Conservation (phyloP, 2,888 invertebrate species). For the Lapara coniferarum region DNA sequence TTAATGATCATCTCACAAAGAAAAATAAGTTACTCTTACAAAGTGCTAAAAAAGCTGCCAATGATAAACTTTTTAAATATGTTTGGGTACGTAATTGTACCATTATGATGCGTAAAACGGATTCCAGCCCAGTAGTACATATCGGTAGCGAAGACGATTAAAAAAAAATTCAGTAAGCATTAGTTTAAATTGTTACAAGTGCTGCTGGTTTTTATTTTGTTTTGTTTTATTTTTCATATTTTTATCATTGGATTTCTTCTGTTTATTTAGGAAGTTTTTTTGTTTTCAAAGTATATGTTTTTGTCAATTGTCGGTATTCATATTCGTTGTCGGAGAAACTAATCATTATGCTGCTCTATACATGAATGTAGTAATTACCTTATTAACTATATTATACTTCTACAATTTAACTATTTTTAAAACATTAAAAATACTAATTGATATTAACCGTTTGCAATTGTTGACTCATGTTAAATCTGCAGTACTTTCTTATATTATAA, state of each 20-base stretch:
- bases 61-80: slow-evolving; percentile 9
- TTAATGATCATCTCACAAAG: slow-evolving; percentile 1
- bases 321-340: too few relatives aligned
- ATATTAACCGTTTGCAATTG: too few relatives aligned
- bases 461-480: too few relatives aligned
- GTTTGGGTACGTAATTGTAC: slow-evolving; percentile 7
- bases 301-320: too few relatives aligned
- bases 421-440: too few relatives aligned
- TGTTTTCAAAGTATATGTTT: too few relatives aligned
- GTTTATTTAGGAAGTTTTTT: too few relatives aligned
- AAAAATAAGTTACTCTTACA: background rate
- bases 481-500: too few relatives aligned
- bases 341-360: too few relatives aligned
- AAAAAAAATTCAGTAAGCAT: slow-evolving; percentile 6
- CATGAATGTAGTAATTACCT: too few relatives aligned
- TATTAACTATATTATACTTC: too few relatives aligned
- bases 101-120: background rate
- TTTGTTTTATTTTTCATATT: background rate
- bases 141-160: background rate
- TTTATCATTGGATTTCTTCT: background rate
- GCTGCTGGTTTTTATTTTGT: background rate
- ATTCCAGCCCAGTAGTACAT: slow-evolving; percentile 1
- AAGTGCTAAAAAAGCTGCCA: slow-evolving; percentile 2
- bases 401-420: too few relatives aligned
- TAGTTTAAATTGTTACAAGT: background rate